A percentile compares a stretch with the other conserved stretches of the same genome.
These are phyloP conservation scores for Drosophila parabipectinata DNA, from an alignment of 1,140 invertebrate genomes.

Conservation along the genomic window DNA sequence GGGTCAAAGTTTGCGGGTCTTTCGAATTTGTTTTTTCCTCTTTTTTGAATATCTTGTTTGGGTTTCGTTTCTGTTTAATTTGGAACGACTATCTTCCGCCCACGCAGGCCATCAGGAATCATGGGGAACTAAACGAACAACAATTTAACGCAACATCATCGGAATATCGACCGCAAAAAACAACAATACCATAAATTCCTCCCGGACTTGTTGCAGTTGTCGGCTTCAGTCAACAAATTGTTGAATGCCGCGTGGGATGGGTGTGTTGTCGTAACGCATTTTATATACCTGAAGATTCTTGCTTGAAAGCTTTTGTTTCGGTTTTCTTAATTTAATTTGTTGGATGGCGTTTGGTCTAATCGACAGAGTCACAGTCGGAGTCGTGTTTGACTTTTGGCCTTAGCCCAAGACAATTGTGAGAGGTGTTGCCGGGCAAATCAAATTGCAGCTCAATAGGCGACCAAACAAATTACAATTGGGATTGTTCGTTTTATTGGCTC, in stretches of 20 bases:
- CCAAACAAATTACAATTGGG: constrained; percentile 59
- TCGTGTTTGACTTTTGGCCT: constrained; percentile 77
- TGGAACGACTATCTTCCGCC: constrained; percentile 44
- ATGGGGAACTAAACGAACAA: constrained; percentile 19
- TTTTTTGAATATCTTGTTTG: constrained; percentile 4
- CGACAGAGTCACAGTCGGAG: constrained; percentile 18
- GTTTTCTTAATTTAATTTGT: constrained; percentile 64
- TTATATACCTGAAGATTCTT: constrained; percentile 34
- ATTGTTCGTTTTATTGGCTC: constrained; percentile 41
- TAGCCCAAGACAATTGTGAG: constrained; percentile 72
- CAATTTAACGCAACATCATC: constrained; percentile 80
- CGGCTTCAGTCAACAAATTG: constrained; percentile 69
- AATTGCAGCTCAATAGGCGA: constrained; percentile 72
- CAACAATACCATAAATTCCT: constrained; percentile 46
- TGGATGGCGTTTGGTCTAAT: constrained; percentile 68
- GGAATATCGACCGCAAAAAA: constrained; percentile 46
- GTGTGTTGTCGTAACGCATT: constrained; percentile 67
- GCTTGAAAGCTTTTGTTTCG: constrained; percentile 15
- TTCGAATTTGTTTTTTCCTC: constrained; percentile 37
- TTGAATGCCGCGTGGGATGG: constrained; percentile 56
- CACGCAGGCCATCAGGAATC: constrained; percentile 23
- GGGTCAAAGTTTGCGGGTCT: constrained; percentile 69
- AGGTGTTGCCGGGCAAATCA: constrained; percentile 70
- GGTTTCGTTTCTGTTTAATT: constrained; percentile 28
- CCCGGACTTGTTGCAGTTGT: constrained; percentile 74